Evolutionary conservation across 1,140 invertebrate genomes (phyloP).

Genomic region (Brachionus rotundiformis): DNA sequence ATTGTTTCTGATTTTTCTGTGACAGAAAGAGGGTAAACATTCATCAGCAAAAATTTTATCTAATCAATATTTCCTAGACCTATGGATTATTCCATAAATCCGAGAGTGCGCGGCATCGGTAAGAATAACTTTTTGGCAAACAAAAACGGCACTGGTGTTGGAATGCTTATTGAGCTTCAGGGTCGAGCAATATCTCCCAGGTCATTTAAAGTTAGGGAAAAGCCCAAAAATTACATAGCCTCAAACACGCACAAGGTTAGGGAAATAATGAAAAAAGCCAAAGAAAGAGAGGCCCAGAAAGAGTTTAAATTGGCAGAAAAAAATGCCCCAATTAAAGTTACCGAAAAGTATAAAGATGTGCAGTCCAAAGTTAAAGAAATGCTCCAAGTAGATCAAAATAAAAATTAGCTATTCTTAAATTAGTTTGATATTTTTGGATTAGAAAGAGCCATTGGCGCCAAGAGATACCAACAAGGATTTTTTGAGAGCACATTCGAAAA

Average conservation of each 20-base stretch:
- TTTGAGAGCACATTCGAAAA: conserved; percentile 61
- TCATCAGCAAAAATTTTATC: neutral
- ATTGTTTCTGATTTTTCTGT: conserved; percentile 32
- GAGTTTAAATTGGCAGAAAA: conserved; percentile 54
- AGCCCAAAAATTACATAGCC: conserved; percentile 59
- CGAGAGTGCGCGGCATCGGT: conserved; percentile 16
- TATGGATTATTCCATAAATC: conserved; percentile 30
- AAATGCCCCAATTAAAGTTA: conserved; percentile 60
- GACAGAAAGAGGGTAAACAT: neutral
- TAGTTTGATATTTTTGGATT: neutral
- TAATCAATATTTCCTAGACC: neutral
- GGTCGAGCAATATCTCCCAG: neutral
- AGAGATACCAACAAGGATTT: conserved; percentile 59
- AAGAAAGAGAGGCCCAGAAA: conserved; percentile 56
- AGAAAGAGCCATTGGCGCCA: conserved; percentile 58
- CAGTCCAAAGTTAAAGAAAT: conserved; percentile 60
- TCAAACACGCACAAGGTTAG: conserved; percentile 62
- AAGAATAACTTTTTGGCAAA: conserved; percentile 25
- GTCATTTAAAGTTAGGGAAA: neutral
- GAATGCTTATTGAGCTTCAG: conserved; percentile 30
- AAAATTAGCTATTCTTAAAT: neutral
- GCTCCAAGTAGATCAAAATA: conserved; percentile 55
- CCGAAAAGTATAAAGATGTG: conserved; percentile 61
- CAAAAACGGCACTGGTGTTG: conserved; percentile 39
- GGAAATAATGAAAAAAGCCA: conserved; percentile 60